Conservation (phyloP, 2,888 invertebrate species). For the Helleia helle region DNA sequence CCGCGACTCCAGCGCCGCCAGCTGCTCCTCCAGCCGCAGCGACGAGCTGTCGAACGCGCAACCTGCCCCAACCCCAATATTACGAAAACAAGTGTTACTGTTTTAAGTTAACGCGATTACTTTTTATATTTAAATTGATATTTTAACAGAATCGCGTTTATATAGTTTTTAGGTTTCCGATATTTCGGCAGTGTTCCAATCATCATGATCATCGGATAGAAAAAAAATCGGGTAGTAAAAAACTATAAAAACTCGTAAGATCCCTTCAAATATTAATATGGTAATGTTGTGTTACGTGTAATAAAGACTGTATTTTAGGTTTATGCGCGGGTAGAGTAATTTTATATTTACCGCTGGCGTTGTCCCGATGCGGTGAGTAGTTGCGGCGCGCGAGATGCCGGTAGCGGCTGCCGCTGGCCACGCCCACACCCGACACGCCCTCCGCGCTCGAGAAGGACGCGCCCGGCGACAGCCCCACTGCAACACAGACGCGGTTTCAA, state of each 20-base stretch:
- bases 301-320: not conserved
- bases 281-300: not conserved
- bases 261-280: too few species aligned
- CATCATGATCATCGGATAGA: too few species aligned
- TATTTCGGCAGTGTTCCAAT: too few species aligned
- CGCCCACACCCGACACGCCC: conserved; percentile 33
- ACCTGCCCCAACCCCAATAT: conserved; percentile 29
- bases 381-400: conserved; percentile 55
- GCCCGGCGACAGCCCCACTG: conserved; percentile 65
- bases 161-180: too few species aligned
- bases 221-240: too few species aligned
- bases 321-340: too few species aligned
- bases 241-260: too few species aligned
- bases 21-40: conserved; percentile 84
- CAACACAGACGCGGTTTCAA: not conserved
- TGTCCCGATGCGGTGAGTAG: conserved; percentile 62
- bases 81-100: too few species aligned
- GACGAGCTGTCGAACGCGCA: conserved; percentile 81
- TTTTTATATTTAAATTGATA: too few species aligned
- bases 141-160: too few species aligned
- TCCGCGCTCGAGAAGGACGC: conserved; percentile 66
- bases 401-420: conserved; percentile 34
- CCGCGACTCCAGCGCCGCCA: conserved; percentile 87
- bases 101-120: too few species aligned
- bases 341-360: conserved; percentile 45